Conservation (phyloP, 53 echinoderm and acorn worm genomes). For the Henricia sp. region DNA sequence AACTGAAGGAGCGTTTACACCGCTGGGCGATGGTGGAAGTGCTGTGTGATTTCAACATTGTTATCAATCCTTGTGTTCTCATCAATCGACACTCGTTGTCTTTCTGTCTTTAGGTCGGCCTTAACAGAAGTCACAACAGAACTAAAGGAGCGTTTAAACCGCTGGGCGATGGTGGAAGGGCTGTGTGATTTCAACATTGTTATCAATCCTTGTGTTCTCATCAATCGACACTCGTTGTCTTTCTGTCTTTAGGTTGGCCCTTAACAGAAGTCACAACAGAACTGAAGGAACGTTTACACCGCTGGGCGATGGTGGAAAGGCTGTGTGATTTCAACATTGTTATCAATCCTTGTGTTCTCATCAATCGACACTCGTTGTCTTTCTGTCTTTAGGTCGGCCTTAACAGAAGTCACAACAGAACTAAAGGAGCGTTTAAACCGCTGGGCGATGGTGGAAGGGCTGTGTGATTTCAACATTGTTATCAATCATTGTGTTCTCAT, state of each 20-base stretch:
- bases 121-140: constrained; percentile 90
- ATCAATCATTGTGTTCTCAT: constrained; percentile 87
- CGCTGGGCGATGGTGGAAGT: constrained; percentile 93
- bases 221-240: too few species aligned
- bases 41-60: constrained; percentile 82
- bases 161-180: constrained; percentile 92
- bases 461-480: constrained; percentile 84
- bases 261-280: constrained; percentile 90
- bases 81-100: too few species aligned
- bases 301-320: constrained; percentile 92
- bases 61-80: constrained; percentile 86
- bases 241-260: constrained; percentile 70
- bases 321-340: constrained; percentile 84
- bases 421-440: constrained; percentile 87
- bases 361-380: too few species aligned
- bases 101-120: constrained; percentile 70
- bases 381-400: constrained; percentile 70
- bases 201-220: constrained; percentile 86
- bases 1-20: constrained; percentile 87
- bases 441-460: constrained; percentile 89
- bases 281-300: constrained; percentile 84
- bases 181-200: constrained; percentile 84
- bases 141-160: constrained; percentile 83
- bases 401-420: constrained; percentile 89
- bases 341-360: constrained; percentile 86